Percentiles rank a stretch among this genome's conserved stretches.
Evolutionary conservation across 1,140 invertebrate genomes (phyloP).

Genomic region (Drosophila bocqueti): DNA sequence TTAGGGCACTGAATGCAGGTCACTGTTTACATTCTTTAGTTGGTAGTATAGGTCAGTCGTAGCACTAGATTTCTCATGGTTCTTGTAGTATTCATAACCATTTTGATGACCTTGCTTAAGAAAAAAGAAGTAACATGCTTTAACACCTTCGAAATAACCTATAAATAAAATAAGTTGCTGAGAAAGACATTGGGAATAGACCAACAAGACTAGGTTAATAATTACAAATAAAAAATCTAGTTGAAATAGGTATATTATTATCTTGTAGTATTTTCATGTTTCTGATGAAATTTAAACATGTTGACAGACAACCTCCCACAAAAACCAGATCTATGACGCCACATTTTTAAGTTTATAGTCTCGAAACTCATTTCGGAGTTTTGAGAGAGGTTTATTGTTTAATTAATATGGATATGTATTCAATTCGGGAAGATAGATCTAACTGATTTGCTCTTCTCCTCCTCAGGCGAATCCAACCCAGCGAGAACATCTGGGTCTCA

Average conservation of each 20-base stretch:
- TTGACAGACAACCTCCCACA: neutral
- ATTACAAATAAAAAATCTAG: neutral
- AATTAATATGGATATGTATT: neutral
- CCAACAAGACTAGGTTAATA: neutral
- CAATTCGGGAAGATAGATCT: neutral
- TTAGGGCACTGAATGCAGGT: conserved; percentile 5
- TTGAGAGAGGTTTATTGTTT: neutral
- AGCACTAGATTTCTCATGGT: neutral
- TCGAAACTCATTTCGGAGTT: neutral
- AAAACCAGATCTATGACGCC: conserved; percentile 3
- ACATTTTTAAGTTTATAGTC: neutral
- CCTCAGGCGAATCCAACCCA: conserved; percentile 88
- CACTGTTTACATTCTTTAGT: neutral
- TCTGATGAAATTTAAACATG: neutral
- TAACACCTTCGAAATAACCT: neutral
- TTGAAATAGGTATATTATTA: neutral
- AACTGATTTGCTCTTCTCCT: neutral
- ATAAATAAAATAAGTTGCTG: neutral
- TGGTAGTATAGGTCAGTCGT: neutral
- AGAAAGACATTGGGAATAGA: neutral
- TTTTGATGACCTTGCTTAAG: conserved; percentile 5
- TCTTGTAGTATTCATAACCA: neutral
- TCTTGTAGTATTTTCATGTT: neutral
- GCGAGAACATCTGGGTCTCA: conserved; percentile 88
- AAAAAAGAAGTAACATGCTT: neutral